Evolutionary conservation across 1,140 invertebrate genomes (phyloP).

Genomic region (Pararge aegeria): DNA sequence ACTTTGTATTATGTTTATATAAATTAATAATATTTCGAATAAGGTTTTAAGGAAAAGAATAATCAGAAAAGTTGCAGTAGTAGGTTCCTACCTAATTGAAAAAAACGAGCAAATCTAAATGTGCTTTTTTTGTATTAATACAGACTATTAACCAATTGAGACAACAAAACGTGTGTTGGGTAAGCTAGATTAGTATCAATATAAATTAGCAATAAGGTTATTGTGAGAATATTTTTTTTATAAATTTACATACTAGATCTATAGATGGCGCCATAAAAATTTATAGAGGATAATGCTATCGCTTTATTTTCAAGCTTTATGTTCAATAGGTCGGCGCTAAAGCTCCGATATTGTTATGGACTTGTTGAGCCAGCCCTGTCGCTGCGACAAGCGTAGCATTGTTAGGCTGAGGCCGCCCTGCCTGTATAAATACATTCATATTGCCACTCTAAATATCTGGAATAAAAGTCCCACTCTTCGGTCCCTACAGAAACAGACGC

Average conservation of each 20-base stretch:
- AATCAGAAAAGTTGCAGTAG: too few relatives aligned
- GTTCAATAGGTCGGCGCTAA: constrained; percentile 8
- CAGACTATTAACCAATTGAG: too few relatives aligned
- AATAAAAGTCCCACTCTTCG: constrained; percentile 39
- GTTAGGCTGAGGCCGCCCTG: constrained; percentile 67
- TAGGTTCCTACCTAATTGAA: too few relatives aligned
- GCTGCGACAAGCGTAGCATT: constrained; percentile 74
- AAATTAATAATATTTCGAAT: too few relatives aligned
- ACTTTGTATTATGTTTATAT: too few relatives aligned
- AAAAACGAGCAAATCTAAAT: too few relatives aligned
- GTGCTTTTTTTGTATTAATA: too few relatives aligned
- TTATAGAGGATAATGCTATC: constrained; percentile 6
- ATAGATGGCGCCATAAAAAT: neutral
- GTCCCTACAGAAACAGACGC: neutral
- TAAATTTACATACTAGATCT: neutral
- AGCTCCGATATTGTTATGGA: constrained; percentile 24
- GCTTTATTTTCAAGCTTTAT: constrained; percentile 7
- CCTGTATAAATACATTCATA: constrained; percentile 79
- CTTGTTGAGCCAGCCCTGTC: constrained; percentile 49
- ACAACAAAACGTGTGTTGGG: too few relatives aligned
- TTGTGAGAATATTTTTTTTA: too few relatives aligned
- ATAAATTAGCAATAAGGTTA: too few relatives aligned
- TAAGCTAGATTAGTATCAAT: too few relatives aligned
- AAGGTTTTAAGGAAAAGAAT: too few relatives aligned
- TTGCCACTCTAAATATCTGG: constrained; percentile 74